Percentiles rank a stretch among this genome's conserved stretches.
Evolutionary conservation across 1,140 invertebrate genomes (phyloP).

Genomic region (Drosophila nasuta): DNA sequence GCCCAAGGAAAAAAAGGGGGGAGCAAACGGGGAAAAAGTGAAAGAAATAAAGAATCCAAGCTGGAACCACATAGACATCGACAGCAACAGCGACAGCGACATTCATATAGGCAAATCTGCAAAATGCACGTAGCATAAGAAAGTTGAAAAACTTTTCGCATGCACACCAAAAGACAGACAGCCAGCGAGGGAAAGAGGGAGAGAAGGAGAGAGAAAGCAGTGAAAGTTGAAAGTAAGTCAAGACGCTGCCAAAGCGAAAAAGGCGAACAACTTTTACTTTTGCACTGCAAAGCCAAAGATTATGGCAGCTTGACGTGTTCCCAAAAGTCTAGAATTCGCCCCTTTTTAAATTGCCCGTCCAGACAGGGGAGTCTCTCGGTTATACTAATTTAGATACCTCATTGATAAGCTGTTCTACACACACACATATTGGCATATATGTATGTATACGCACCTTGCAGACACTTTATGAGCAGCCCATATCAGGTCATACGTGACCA

Average conservation of each 20-base stretch:
- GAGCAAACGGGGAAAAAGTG: background rate
- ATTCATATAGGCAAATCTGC: slow-evolving; percentile 63
- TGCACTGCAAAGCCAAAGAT: slow-evolving; percentile 49
- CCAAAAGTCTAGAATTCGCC: slow-evolving; percentile 9
- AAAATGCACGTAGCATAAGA: slow-evolving; percentile 67
- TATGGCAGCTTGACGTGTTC: slow-evolving; percentile 44
- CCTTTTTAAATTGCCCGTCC: slow-evolving; percentile 28
- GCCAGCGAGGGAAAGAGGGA: background rate
- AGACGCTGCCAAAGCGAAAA: slow-evolving; percentile 52
- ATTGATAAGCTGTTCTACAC: slow-evolving; percentile 22
- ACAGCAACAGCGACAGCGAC: slow-evolving; percentile 24
- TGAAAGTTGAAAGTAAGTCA: slow-evolving; percentile 79
- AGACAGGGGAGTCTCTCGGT: background rate
- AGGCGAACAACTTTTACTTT: slow-evolving; percentile 65
- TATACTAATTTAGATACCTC: slow-evolving; percentile 38
- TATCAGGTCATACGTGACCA: slow-evolving; percentile 33
- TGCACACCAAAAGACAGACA: background rate
- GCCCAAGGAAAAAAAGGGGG: slow-evolving; percentile 30
- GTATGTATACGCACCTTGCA: background rate
- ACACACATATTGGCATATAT: background rate
- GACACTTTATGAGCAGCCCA: background rate
- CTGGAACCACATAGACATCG: slow-evolving; percentile 11
- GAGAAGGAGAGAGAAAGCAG: slow-evolving; percentile 25
- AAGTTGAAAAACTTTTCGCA: slow-evolving; percentile 65
- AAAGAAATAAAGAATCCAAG: background rate